Base-by-base conservation (phyloP, 2,797 vertebrate species). In the Uromys caudimaculatus region DNA sequence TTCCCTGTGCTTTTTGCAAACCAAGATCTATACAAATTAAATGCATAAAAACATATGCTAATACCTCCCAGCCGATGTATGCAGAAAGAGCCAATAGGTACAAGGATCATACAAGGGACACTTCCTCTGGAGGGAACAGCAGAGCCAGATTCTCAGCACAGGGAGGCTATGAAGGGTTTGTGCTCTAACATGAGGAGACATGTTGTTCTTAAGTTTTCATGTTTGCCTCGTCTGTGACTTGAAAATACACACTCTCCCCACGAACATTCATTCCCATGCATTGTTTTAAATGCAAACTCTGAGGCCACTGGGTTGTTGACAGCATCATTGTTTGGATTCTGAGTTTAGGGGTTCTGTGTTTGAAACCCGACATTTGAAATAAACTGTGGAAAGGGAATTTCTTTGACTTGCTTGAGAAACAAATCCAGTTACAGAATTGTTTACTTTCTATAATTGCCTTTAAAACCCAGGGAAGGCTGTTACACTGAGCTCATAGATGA, bases 361-460 rank as follows among this genome's bases (percentile, higher is more conserved):
- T 64, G n/a, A 75, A 92, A 94, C 41, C 27, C 10, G 23, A 73
- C 64, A 94, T 58, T 71, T 94, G 69, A 95, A 96, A 56, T 47
- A 94, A 97, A 96, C 88, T 52, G 71, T 84, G 81, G 35, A 44
- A 91, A 79, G 0, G 44, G 8, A 76, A 62, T 95, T 96, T 62
- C 29, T 96, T 62, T 32, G 6, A n/a, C 76, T 69, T 92, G 56
- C 2, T 29, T 69, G 69, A 87, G n/a, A 83, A 69, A 62, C 90
- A 95, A 75, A 32, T 56, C 38, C 50, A 60, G 58, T 1, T 62
- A 17, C 76, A 90, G 64, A 67, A 41, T 92, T 44, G 79, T 81
- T 94, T 96, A 9, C 73, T 81, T n/a, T 67, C 35, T 89, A 32
- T 7, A 10, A 35, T 56, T 13, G 24, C 81, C 35, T 62, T 94